Evolutionary conservation across 2,888 invertebrate genomes (phyloP).

Genomic region (Zaprionus bogoriensis): DNA sequence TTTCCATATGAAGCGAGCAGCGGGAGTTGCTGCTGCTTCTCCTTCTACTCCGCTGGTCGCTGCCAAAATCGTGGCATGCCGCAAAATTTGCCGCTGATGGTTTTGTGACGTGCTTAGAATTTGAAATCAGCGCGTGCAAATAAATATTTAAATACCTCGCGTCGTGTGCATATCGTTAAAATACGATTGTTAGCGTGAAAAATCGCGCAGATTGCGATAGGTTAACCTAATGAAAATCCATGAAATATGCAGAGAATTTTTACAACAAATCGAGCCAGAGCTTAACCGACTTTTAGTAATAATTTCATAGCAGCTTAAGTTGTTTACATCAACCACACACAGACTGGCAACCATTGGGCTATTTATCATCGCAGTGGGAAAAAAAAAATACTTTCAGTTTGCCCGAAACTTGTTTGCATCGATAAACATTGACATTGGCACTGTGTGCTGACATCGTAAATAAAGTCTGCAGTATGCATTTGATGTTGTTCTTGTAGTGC

Average conservation of each 20-base stretch:
- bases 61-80: constrained; percentile 36
- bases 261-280: background rate
- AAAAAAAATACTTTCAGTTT: constrained; percentile 15
- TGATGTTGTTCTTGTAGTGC: constrained; percentile 29
- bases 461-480: constrained; percentile 40
- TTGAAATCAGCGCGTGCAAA: constrained; percentile 41
- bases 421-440: constrained; percentile 73
- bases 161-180: constrained; percentile 20
- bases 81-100: constrained; percentile 50
- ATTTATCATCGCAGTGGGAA: constrained; percentile 46
- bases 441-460: constrained; percentile 23
- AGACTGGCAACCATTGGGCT: background rate
- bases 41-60: too few species aligned
- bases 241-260: background rate
- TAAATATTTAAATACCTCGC: constrained; percentile 51
- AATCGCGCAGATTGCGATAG: background rate
- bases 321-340: constrained; percentile 10
- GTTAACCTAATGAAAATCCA: background rate
- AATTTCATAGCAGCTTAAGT: background rate
- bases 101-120: constrained; percentile 66
- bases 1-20: background rate
- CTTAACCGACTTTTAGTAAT: too few species aligned
- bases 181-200: constrained; percentile 2
- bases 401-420: constrained; percentile 69
- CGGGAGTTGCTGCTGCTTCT: constrained; percentile 11